Evolutionary conservation across 2,113 vertebrate species (phyloP).

Genomic region (Sander vitreus): DNA sequence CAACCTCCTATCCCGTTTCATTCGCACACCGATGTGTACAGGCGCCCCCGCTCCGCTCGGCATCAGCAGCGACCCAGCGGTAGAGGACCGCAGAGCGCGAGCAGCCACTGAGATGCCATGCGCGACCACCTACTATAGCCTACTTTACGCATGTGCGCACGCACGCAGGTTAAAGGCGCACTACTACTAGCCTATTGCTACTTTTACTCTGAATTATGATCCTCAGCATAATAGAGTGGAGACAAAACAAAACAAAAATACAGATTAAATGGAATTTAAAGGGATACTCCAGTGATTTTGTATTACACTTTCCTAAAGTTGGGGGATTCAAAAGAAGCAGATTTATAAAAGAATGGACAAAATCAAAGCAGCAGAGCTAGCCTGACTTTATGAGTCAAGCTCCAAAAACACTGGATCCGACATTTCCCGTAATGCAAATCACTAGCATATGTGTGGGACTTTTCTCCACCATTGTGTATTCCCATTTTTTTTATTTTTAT

Average conservation of each 20-base stretch:
- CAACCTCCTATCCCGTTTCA: conserved; percentile 58
- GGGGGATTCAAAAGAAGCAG: background rate
- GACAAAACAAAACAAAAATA: background rate
- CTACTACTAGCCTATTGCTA: conserved; percentile 36
- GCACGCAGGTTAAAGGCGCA: conserved; percentile 60
- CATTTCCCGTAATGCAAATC: conserved; percentile 32
- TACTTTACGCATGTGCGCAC: conserved; percentile 68
- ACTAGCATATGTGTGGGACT: background rate
- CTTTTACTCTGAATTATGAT: conserved; percentile 38
- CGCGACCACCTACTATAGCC: conserved; percentile 67
- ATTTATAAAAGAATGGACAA: background rate
- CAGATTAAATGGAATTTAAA: background rate
- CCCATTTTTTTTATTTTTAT: background rate
- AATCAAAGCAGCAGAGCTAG: background rate
- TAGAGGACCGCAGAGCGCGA: conserved; percentile 75
- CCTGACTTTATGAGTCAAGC: background rate
- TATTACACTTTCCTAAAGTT: background rate
- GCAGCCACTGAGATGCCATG: conserved; percentile 68
- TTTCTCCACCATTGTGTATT: too few species aligned
- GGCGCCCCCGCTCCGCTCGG: conserved; percentile 69
- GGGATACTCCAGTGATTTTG: background rate
- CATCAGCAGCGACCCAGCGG: conserved; percentile 72
- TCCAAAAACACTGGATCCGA: background rate
- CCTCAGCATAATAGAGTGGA: background rate
- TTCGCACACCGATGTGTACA: conserved; percentile 50